Evolutionary conservation across 2,888 invertebrate species (phyloP).

Genomic region (Junonia oenone): DNA sequence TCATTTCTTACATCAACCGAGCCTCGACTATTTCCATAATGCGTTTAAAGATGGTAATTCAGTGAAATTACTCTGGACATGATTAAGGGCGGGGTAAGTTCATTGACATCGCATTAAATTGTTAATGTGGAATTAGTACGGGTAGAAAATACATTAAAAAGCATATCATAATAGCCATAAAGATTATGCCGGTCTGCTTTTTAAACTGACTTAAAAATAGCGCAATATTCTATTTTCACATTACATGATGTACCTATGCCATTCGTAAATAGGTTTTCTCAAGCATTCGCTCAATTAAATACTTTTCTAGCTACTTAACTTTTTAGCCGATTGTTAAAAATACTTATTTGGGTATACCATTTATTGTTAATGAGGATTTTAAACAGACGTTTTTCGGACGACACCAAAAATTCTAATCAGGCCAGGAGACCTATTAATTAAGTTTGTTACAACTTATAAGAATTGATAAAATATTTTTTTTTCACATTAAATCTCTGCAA

Average conservation of each 20-base stretch:
- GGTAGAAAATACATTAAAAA: background rate
- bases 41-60: constrained; percentile 13
- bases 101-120: constrained; percentile 15
- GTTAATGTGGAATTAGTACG: background rate
- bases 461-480: too few species aligned
- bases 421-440: too few species aligned
- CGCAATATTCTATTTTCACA: background rate
- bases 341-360: too few species aligned
- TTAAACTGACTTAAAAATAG: background rate
- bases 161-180: constrained; percentile 5
- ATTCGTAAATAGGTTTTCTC: background rate
- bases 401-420: too few species aligned
- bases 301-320: too few species aligned
- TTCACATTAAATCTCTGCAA: too few species aligned
- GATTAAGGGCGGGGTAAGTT: constrained; percentile 13
- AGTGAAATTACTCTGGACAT: constrained; percentile 12
- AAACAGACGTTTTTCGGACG: too few species aligned
- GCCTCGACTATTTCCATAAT: constrained; percentile 14
- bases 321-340: too few species aligned
- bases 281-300: too few species aligned
- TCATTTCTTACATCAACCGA: constrained; percentile 4
- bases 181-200: background rate
- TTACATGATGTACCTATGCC: background rate
- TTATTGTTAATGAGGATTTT: too few species aligned
- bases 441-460: too few species aligned